Conservation (phyloP, 2,888 invertebrate genomes). For the Pogonocherus hispidulus region DNA sequence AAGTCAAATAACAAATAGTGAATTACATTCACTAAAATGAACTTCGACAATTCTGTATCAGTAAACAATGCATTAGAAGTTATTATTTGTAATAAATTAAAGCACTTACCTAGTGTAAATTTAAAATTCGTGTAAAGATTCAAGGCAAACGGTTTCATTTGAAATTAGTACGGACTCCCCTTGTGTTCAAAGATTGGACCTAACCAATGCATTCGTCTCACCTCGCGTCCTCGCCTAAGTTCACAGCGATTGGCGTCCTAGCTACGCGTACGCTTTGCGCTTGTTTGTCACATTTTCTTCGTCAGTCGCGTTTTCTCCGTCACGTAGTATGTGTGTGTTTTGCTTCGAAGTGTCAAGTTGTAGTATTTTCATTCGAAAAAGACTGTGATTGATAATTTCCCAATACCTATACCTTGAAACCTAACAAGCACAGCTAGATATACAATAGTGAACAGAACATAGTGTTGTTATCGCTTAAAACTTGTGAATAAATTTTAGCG, state of each 20-base stretch:
- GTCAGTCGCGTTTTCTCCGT: slow-evolving; percentile 20
- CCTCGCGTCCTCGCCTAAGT: slow-evolving; percentile 41
- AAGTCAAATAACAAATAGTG: too few species aligned
- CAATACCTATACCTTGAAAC: not conserved
- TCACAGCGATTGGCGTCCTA: slow-evolving; percentile 28
- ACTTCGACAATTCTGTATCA: too few species aligned
- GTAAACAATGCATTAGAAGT: too few species aligned
- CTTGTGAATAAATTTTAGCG: slow-evolving; percentile 27
- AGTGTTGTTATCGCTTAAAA: too few species aligned
- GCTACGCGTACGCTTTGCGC: slow-evolving; percentile 29
- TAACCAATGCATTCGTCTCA: slow-evolving; percentile 55
- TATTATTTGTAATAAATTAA: too few species aligned
- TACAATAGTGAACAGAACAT: too few species aligned
- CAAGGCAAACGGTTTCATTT: slow-evolving; percentile 23
- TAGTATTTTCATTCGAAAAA: slow-evolving; percentile 9
- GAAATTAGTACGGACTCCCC: slow-evolving; percentile 49
- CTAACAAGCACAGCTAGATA: not conserved
- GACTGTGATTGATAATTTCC: slow-evolving; percentile 15
- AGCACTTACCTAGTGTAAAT: slow-evolving; percentile 7
- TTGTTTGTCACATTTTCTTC: slow-evolving; percentile 28
- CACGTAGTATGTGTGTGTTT: not conserved
- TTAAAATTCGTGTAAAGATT: slow-evolving; percentile 23
- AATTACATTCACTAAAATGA: too few species aligned
- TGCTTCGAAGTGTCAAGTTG: slow-evolving; percentile 6
- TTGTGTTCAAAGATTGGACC: slow-evolving; percentile 44